A percentile compares a stretch with the other conserved stretches of the same genome.
Conservation (phyloP, 2,113 vertebrate species). For the Macroglossus sobrinus region DNA sequence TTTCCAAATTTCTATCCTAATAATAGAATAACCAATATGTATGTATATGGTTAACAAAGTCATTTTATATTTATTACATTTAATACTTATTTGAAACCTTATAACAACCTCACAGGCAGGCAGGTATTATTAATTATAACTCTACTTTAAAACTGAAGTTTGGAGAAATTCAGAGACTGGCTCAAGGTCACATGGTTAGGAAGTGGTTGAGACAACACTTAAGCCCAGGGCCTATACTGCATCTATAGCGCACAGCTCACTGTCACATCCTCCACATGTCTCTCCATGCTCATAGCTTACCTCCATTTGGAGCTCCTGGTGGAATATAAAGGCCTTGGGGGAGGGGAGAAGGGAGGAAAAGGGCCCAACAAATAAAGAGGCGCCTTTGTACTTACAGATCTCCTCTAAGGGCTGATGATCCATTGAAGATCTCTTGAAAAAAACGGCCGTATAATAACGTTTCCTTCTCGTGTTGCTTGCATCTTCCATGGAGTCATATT, state of each 20-base stretch:
- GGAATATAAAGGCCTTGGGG: neutral
- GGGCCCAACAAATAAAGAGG: neutral
- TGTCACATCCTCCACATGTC: conserved; percentile 13
- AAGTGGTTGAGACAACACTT: neutral
- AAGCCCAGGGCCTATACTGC: neutral
- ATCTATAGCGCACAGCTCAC: neutral
- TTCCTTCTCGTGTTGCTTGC: neutral
- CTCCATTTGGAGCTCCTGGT: neutral
- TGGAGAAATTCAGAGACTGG: neutral
- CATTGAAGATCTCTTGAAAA: neutral
- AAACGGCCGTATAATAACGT: neutral
- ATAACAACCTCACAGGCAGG: neutral
- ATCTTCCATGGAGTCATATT: neutral
- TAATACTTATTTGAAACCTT: conserved; percentile 6
- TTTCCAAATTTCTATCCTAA: neutral
- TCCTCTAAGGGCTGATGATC: neutral
- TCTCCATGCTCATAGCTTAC: neutral
- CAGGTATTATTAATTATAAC: neutral
- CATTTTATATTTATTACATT: neutral
- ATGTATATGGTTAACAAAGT: neutral
- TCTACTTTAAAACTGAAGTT: neutral
- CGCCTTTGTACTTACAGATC: neutral
- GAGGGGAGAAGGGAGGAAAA: neutral
- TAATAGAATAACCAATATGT: neutral
- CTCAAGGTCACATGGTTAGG: neutral